These are phyloP conservation scores for Vireo griseus DNA, from an alignment of 2,797 vertebrate species.

Conservation along the genomic window DNA sequence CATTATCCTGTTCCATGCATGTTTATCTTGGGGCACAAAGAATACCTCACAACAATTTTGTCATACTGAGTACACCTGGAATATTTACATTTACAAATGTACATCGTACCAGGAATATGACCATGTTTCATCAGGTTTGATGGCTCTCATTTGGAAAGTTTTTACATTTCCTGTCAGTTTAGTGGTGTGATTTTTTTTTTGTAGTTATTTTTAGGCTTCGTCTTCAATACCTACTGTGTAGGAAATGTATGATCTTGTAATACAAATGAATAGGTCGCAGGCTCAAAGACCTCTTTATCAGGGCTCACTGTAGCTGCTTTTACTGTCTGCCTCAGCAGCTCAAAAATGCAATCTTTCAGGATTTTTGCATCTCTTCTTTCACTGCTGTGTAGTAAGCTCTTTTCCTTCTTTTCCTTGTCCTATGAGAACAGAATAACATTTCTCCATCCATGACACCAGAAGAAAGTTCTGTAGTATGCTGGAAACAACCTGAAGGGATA, in stretches of 20 bases:
- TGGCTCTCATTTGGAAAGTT: conserved; percentile 23
- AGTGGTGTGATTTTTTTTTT: neutral
- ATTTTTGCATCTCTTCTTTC: neutral
- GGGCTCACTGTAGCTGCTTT: neutral
- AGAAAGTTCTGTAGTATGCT: neutral
- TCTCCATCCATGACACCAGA: neutral
- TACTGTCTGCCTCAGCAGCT: neutral
- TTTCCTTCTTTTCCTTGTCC: neutral
- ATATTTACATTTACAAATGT: neutral
- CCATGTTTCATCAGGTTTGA: neutral
- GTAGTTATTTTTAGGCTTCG: conserved; percentile 36
- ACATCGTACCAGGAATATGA: neutral
- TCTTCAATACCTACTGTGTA: neutral
- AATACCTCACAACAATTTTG: neutral
- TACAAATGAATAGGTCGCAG: neutral
- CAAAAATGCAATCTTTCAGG: neutral
- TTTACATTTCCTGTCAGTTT: conserved; percentile 50
- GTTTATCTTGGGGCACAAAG: neutral
- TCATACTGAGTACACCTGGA: neutral
- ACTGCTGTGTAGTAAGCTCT: neutral
- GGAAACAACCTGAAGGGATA: neutral
- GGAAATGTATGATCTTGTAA: neutral
- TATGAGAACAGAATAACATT: neutral
- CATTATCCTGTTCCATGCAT: neutral
- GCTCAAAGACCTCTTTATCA: neutral